Conservation (phyloP, 2,113 vertebrate genomes). For the Neolamprologus brichardi region DNA sequence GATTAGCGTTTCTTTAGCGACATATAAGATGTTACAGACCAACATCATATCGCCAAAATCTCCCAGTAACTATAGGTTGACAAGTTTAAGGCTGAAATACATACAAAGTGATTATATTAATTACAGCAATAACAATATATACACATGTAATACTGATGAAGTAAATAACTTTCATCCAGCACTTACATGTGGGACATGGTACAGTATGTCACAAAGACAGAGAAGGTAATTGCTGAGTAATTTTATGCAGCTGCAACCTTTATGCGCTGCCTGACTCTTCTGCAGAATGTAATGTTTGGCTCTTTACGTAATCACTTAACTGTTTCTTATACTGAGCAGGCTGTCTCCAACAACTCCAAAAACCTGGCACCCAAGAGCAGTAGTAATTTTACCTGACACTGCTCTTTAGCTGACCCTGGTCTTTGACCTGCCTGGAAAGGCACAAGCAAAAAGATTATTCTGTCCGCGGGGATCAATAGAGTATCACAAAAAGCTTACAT, state of each 20-base stretch:
- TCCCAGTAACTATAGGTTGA: neutral
- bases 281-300: neutral
- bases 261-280: neutral
- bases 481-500: conserved; percentile 4
- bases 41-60: neutral
- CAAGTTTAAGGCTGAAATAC: neutral
- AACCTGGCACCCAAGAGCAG: neutral
- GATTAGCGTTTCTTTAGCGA: neutral
- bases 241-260: neutral
- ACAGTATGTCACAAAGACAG: neutral
- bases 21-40: neutral
- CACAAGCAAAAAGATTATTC: conserved; percentile 19
- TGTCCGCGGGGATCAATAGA: conserved; percentile 2
- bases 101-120: neutral
- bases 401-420: conserved; percentile 3
- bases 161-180: neutral
- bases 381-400: neutral
- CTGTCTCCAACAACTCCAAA: neutral
- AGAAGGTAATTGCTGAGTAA: neutral
- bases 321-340: neutral
- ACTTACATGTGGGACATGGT: neutral
- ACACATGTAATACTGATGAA: neutral
- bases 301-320: neutral
- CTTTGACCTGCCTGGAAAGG: conserved; percentile 24
- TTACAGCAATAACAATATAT: neutral